Evolutionary conservation across 2,888 invertebrate species (phyloP).

Genomic region (Cyrtodaria siliqua): DNA sequence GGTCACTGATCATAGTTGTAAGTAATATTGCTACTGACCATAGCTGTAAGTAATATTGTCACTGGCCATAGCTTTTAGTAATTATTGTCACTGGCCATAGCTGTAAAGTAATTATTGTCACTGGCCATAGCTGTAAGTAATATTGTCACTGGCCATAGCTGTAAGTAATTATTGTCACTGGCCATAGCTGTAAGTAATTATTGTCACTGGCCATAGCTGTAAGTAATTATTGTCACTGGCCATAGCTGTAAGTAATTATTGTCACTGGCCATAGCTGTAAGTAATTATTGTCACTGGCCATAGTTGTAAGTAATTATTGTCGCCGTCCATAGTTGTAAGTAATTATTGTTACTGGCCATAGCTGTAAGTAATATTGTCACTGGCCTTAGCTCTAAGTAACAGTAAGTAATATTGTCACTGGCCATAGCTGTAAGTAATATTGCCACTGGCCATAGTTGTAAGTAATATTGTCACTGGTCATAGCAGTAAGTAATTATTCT

Average conservation of each 20-base stretch:
- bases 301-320: slow-evolving; percentile 91
- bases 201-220: slow-evolving; percentile 93
- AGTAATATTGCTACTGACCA: slow-evolving; percentile 84
- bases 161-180: slow-evolving; percentile 92
- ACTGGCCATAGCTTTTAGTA: slow-evolving; percentile 92
- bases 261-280: slow-evolving; percentile 91
- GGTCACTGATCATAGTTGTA: slow-evolving; percentile 92
- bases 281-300: slow-evolving; percentile 91
- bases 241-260: too few species aligned
- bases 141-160: slow-evolving; percentile 92
- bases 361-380: too few species aligned
- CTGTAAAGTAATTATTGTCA: too few species aligned
- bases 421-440: too few species aligned
- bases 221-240: slow-evolving; percentile 85
- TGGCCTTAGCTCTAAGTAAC: slow-evolving; percentile 92
- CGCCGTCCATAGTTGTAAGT: slow-evolving; percentile 93
- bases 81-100: neutral
- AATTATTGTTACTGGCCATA: neutral
- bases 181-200: too few species aligned
- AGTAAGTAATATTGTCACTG: slow-evolving; percentile 91
- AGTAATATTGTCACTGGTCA: too few species aligned
- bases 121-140: slow-evolving; percentile 90
- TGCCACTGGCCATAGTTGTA: too few species aligned
- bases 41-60: slow-evolving; percentile 86
- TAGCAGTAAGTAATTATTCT: slow-evolving; percentile 89